A percentile compares a stretch with the other conserved stretches of the same genome.
Conservation (phyloP, 2,888 invertebrate genomes). For the Cactoblastis cactorum region DNA sequence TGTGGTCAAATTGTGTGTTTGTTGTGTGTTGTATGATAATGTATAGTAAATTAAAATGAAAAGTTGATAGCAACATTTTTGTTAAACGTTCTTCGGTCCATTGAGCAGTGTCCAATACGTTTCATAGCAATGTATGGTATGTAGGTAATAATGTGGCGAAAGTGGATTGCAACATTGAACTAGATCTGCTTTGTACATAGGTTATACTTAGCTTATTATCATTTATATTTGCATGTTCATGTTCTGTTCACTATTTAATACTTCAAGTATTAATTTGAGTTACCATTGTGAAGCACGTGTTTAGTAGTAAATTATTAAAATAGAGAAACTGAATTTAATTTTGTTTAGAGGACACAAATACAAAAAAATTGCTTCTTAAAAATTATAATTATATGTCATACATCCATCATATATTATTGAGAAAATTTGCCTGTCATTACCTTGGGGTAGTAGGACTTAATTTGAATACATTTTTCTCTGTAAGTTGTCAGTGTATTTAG, state of each 20-base stretch:
- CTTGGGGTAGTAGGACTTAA: too few relatives aligned
- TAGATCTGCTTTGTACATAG: slow-evolving; percentile 20
- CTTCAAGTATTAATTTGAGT: not conserved
- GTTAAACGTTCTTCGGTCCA: slow-evolving; percentile 22
- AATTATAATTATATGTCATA: too few relatives aligned
- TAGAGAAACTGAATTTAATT: too few relatives aligned
- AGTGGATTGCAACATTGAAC: slow-evolving; percentile 26
- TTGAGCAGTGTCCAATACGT: slow-evolving; percentile 20
- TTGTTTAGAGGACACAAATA: too few relatives aligned
- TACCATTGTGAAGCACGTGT: not conserved
- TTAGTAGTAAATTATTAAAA: too few relatives aligned
- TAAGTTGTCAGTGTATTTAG: too few relatives aligned
- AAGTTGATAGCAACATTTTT: slow-evolving; percentile 33
- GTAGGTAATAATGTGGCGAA: slow-evolving; percentile 26
- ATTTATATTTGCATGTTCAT: not conserved
- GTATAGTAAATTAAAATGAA: slow-evolving; percentile 65
- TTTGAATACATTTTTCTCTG: too few relatives aligned
- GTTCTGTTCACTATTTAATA: not conserved
- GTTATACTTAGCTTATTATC: not conserved
- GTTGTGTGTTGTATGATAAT: slow-evolving; percentile 34
- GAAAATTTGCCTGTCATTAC: too few relatives aligned
- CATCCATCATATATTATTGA: too few relatives aligned
- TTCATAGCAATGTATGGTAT: slow-evolving; percentile 15
- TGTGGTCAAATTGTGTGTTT: slow-evolving; percentile 40
- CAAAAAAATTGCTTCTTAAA: too few relatives aligned